Conservation (phyloP, 2,113 vertebrate genomes). For the Plectropomus leopardus region DNA sequence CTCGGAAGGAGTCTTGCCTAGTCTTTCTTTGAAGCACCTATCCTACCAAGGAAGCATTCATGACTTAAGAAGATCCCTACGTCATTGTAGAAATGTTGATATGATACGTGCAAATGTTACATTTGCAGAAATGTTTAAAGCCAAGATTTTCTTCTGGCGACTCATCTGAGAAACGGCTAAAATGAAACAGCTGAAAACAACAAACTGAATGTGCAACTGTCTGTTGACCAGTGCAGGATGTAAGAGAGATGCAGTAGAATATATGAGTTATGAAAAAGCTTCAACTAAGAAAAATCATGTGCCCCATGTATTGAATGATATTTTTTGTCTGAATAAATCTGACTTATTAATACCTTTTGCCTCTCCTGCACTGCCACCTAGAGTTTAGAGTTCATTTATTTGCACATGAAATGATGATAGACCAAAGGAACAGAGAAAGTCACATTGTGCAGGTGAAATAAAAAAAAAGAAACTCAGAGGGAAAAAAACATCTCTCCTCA, state of each 20-base stretch:
- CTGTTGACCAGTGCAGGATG: neutral
- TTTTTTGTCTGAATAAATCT: conserved; percentile 2
- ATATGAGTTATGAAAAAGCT: neutral
- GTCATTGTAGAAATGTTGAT: no score
- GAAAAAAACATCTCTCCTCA: conserved; percentile 25
- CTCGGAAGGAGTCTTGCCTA: no score
- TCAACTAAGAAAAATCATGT: no score
- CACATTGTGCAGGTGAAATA: conserved; percentile 25
- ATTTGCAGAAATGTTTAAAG: no score
- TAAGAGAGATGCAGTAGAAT: neutral
- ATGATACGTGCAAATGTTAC: no score
- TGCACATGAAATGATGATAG: conserved; percentile 42
- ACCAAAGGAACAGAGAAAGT: conserved; percentile 34
- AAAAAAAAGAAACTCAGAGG: conserved; percentile 30
- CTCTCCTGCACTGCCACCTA: conserved; percentile 41
- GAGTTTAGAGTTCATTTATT: conserved; percentile 49
- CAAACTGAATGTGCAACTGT: neutral
- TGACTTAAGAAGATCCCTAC: no score
- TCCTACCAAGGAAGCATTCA: no score
- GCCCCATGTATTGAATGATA: no score
- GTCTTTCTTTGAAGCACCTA: no score
- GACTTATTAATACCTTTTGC: conserved; percentile 1
- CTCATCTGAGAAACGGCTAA: no score
- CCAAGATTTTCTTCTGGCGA: no score
- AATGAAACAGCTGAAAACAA: neutral